These are phyloP conservation scores for Tipula confusa DNA, from an alignment of 2,888 invertebrate genomes.

Conservation along the genomic window DNA sequence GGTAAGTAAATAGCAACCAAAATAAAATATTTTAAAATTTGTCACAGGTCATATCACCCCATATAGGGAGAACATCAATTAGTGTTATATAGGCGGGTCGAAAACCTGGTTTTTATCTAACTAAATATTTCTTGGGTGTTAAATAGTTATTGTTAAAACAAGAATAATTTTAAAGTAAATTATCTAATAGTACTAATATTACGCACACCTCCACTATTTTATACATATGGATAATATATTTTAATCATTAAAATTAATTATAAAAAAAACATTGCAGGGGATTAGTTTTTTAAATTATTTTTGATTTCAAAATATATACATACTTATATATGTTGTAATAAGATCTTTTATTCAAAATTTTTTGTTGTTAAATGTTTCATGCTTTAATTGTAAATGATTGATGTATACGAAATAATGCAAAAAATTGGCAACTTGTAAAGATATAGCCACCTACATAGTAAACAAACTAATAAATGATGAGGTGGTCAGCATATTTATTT, in stretches of 20 bases:
- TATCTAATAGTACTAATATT: neutral
- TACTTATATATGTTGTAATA: neutral
- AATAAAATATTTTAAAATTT: neutral
- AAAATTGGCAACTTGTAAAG: neutral
- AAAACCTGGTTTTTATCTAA: neutral
- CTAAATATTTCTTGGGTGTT: neutral
- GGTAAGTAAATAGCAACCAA: neutral
- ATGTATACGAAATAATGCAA: neutral
- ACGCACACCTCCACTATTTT: neutral
- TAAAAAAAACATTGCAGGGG: neutral
- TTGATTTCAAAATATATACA: neutral
- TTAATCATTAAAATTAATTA: constrained; percentile 14
- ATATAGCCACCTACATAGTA: neutral
- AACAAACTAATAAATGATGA: too few relatives aligned
- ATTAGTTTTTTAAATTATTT: neutral
- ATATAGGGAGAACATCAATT: neutral
- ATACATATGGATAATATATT: neutral
- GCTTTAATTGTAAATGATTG: neutral
- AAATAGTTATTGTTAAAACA: neutral
- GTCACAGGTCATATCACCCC: neutral
- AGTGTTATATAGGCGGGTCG: neutral
- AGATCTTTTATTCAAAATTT: neutral
- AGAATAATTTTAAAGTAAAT: neutral
- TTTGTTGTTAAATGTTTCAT: neutral
- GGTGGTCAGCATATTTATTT: too few relatives aligned